Percentiles rank a stretch among this genome's conserved stretches.
These are phyloP conservation scores for Cepaea hortensis DNA, from an alignment of 2,888 invertebrate species.

Conservation along the genomic window DNA sequence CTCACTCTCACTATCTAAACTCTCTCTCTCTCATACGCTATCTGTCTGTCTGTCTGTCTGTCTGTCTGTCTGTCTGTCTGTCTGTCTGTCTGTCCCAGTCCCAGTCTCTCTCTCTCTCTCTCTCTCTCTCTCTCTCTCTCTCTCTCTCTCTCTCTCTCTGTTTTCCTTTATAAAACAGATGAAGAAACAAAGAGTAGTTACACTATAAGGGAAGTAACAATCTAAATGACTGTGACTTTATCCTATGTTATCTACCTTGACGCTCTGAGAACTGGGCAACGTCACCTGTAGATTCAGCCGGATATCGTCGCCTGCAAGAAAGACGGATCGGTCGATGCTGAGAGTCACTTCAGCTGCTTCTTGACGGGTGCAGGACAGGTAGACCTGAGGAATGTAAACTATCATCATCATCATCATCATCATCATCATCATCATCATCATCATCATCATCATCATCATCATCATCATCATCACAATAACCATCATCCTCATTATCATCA, in stretches of 20 bases:
- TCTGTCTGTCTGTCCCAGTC: not conserved
- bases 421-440: too few species aligned
- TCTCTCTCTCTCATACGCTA: not conserved
- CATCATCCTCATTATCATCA: too few species aligned
- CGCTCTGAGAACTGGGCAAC: constrained; percentile 55
- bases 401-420: too few species aligned
- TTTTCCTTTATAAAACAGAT: too few species aligned
- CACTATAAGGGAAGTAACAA: too few species aligned
- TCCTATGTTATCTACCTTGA: constrained; percentile 49
- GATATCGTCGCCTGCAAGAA: constrained; percentile 69
- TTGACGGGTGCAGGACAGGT: constrained; percentile 58
- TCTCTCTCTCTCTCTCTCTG: not conserved
- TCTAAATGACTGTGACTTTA: too few species aligned
- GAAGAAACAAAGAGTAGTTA: too few species aligned
- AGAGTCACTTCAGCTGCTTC: constrained; percentile 58
- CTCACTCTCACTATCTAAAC: not conserved
- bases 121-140: not conserved
- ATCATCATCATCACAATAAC: too few species aligned
- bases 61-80: not conserved
- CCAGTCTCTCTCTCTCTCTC: not conserved
- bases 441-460: too few species aligned
- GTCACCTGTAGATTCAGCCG: constrained; percentile 59
- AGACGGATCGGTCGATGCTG: constrained; percentile 64
- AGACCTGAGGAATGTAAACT: not conserved
- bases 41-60: too few species aligned